Evolutionary conservation across 2,888 invertebrate species (phyloP), one percentile per base, ranked within the genome.

Genomic region (Eupithecia dodoneata): DNA sequence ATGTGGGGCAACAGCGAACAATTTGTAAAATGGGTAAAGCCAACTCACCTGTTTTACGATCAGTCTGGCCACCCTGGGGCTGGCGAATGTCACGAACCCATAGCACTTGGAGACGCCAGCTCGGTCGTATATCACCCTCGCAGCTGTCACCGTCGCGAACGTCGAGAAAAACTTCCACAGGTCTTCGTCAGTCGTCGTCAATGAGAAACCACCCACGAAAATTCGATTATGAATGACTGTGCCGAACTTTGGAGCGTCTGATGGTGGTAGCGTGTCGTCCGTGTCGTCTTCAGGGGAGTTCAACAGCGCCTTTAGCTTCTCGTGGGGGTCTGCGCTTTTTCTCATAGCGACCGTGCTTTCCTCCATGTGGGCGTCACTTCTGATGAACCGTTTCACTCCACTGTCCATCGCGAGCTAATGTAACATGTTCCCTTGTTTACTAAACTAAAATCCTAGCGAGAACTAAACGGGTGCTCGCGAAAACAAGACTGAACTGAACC

Each of bases 91-190:
- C 76, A 98, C 97, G 93, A 98, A 98, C 4, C 98, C 98, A 89
- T 98, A 98, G 82, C 98, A 98, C 94, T 99, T 99, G 81, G 99
- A 99, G 41, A 99, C 98, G 4, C 99, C 99, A 81, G 98, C 99
- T 85, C 99, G 96, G 91, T 99, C 99, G 85, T 98, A 97, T 82
- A 99, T 99, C 83, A 99, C 99, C 95, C 99, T 98, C 73, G 98
- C 98, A 71, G 98, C 98, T 84, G 97, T 98, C 59, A 98, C 98
- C 74, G 98, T 97, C 74, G 99, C 98, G 87, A 98, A 98, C 72
- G 97, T 96, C 80, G 98, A 98, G 92, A 99, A 99, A 82, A 99
- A 97, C 90, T 98, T 97, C 93, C 98, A 97, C 82, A 99, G 94
- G 89, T 99, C 99, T 75, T 97, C 97, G 93, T 99, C 99, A 72